Evolutionary conservation across 1,140 invertebrate species (phyloP).

Genomic region (Macrostomum lignano): DNA sequence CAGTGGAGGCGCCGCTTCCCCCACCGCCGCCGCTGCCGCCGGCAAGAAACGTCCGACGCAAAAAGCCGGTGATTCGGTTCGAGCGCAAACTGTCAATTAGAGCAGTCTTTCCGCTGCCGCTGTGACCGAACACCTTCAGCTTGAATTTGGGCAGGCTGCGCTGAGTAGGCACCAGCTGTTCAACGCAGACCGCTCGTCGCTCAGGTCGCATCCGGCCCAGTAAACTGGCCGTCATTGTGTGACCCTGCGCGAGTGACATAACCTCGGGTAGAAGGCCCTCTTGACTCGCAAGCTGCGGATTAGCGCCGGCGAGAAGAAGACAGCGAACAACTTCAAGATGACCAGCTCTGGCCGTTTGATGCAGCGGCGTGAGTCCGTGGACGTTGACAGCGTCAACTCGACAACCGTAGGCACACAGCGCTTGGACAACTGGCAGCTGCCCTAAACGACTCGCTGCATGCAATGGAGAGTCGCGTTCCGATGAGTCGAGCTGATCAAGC

Average conservation of each 20-base stretch:
- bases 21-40: too few species aligned
- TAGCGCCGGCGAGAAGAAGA: conserved; percentile 35
- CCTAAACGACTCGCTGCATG: conserved; percentile 42
- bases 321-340: conserved; percentile 44
- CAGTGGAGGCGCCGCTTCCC: too few species aligned
- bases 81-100: conserved; percentile 40
- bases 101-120: conserved; percentile 44
- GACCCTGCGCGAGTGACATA: conserved; percentile 47
- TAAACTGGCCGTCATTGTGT: too few species aligned
- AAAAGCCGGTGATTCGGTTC: conserved; percentile 20
- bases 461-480: conserved; percentile 44
- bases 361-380: conserved; percentile 40
- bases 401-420: conserved; percentile 44
- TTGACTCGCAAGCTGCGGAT: conserved; percentile 29
- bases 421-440: conserved; percentile 38
- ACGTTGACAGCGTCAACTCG: too few species aligned
- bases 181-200: conserved; percentile 36
- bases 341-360: conserved; percentile 42
- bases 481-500: conserved; percentile 39
- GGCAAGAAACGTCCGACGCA: conserved; percentile 10
- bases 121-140: conserved; percentile 45
- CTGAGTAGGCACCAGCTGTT: conserved; percentile 36
- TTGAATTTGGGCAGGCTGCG: conserved; percentile 40
- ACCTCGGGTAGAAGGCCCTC: conserved; percentile 51
- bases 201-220: too few species aligned